Base-by-base conservation (phyloP, 1,140 invertebrate genomes). In the Laodelphax striatellus region DNA sequence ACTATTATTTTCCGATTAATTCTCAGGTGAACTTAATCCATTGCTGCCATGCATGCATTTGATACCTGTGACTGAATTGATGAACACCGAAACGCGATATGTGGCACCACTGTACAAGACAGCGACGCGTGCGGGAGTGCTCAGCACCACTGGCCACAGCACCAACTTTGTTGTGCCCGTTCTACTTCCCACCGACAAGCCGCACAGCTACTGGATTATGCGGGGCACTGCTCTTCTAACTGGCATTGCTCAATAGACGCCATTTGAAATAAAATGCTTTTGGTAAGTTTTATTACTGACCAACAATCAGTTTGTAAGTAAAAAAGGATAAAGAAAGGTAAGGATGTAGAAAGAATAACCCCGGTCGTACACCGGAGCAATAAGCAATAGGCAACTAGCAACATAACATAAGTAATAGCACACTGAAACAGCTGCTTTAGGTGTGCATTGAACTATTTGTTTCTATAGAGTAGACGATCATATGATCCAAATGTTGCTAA, bases 81-180 rank as follows among this genome's bases (percentile, higher is more conserved):
- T 79, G 5, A 74, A 77, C 28, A 72, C 81, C n/a, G 79, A 81
- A 65, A 70, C 72, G 6, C 77, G 86, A 52, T 94, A 94, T 68
- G 76, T 83, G 21, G 79, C 82, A 43, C 90, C 90, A 0, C 70
- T 93, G 10, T 94, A 94, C 70, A 94, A 92, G 76, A 93, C 90
- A 1, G 81, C 86, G n/a, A 79, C 85, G 46, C 74, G 90, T 57
- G 89, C 89, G 28, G 90, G 90, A 46, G 81, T 84, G 1, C 76
- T 94, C 6, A 92, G 89, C 21, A 93, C 90, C 0, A 93, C 89
- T 5, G 90, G 91, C 2, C 89, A 92, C 69, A 92, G 89, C 56
- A 92, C 90, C 1, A 94, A 93, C 75, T 93, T 91, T 71, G 87
- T 94, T 6, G 78, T 92, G 6, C 75, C 86, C n/a, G 81, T 92